Base-by-base conservation (phyloP, 2,113 vertebrate genomes). In the Azemiops feae region DNA sequence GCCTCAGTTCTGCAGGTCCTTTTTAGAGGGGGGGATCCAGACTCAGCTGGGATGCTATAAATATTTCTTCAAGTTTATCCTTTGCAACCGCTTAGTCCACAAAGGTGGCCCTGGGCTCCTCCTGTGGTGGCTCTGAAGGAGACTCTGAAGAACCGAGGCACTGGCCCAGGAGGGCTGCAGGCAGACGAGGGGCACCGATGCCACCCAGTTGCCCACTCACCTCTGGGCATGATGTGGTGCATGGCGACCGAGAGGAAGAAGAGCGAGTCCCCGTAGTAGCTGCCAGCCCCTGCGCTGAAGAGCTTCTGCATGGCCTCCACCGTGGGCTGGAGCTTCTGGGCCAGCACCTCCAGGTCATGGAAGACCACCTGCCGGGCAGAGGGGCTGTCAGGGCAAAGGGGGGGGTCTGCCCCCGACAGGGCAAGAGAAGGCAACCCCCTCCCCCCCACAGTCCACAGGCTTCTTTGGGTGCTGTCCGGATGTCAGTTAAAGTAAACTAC, bases 181-280 rank as follows among this genome's bases (percentile, higher is more conserved):
- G 20, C 3, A 7, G 47, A 47, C 9, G 5, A 39, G 5, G 30
- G 30, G 50, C n/a, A 22, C n/a, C 5, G 23, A 22, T 9, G 25
- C 54, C 25, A 20, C n/a, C 23, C 50, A 43, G 81, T 9, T 30
- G 2, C 5, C 45, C 4, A 14, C 92, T 96, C 98, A 99, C 99
- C 98, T 97, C 97, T 96, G 95, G 99, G 99, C 98, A 99, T 98
- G 97, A 99, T 98, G 93, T 96, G 98, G 96, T 99, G 99, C 98
- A 99, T 99, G 74, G 99, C 99, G 2, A 99, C 98, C 0, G 99
- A 99, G 93, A 99, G 97, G 97, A 99, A 99, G 97, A 99, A 99
- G 98, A 99, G 99, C 47, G 99, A 97, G 58, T 99, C 99, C 0
- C 99, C 99, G 98, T 99, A 99, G 97, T 99, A 99, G 86, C 99